phyloP scores from a whole-genome alignment of 2,797 vertebrate species.

The Myoxocephalus aenaeus region DNA sequence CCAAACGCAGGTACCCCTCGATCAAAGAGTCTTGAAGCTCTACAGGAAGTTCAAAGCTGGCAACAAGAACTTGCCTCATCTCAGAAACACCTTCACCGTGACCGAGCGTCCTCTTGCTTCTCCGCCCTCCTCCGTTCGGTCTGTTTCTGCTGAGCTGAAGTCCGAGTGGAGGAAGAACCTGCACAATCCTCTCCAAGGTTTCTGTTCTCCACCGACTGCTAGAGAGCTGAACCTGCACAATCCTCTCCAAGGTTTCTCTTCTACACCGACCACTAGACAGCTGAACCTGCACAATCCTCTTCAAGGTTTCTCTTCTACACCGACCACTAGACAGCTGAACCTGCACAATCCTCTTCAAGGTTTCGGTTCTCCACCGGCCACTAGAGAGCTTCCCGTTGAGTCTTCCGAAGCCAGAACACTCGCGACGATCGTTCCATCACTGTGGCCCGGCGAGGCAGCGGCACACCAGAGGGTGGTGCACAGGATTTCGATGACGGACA shows the following conservation, averaged over 20 bases:
- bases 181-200: conserved; percentile 10
- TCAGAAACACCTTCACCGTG: not conserved
- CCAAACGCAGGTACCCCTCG: not conserved
- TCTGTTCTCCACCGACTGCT: not conserved
- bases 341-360: not conserved
- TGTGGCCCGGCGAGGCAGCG: too few relatives aligned
- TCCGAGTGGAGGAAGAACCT: conserved; percentile 41
- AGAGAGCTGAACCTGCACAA: not conserved
- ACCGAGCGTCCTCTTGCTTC: not conserved
- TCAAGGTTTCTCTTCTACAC: conserved; percentile 22
- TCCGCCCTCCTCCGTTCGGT: not conserved
- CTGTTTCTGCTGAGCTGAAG: not conserved
- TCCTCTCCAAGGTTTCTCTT: conserved; percentile 20
- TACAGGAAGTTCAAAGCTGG: conserved; percentile 14
- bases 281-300: not conserved
- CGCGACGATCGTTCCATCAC: not conserved
- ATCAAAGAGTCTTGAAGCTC: conserved; percentile 1
- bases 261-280: not conserved
- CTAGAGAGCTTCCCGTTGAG: not conserved
- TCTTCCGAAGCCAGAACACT: not conserved
- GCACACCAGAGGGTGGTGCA: conserved; percentile 30
- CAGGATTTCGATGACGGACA: conserved; percentile 13
- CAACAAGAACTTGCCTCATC: not conserved
- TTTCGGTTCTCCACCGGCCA: conserved; percentile 6
- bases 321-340: not conserved